These are phyloP conservation scores for Nematostella vectensis DNA, from an alignment of 92 coral and sea anemone species.

Conservation along the genomic window DNA sequence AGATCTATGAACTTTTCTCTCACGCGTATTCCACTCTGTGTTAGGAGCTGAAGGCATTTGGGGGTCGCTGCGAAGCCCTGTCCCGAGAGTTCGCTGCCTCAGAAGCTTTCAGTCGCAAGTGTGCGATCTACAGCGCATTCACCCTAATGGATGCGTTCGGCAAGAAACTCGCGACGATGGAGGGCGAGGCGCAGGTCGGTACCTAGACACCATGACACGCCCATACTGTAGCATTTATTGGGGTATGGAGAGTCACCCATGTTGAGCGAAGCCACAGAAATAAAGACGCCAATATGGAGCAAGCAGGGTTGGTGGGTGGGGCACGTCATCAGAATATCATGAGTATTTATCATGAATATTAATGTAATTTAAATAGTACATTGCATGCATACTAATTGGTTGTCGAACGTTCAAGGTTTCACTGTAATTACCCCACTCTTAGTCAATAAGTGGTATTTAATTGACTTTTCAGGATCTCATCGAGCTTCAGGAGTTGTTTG, in stretches of 20 bases:
- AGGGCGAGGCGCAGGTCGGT: conserved; percentile 88
- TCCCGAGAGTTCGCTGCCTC: conserved; percentile 84
- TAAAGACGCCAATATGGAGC: not conserved
- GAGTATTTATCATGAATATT: too few relatives aligned
- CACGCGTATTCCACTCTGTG: too few relatives aligned
- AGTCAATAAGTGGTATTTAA: too few relatives aligned
- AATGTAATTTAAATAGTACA: too few relatives aligned
- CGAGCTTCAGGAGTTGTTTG: conserved; percentile 91
- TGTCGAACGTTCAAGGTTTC: too few relatives aligned
- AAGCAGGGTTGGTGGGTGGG: not conserved
- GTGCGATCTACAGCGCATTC: conserved; percentile 85
- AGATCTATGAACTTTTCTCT: too few relatives aligned
- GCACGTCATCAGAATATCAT: not conserved
- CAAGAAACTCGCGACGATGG: conserved; percentile 70
- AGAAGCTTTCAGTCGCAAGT: conserved; percentile 80
- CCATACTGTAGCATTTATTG: not conserved
- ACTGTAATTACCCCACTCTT: too few relatives aligned
- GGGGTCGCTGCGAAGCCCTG: conserved; percentile 90
- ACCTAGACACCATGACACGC: not conserved
- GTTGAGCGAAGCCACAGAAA: not conserved
- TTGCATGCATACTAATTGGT: too few relatives aligned
- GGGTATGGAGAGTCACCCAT: not conserved
- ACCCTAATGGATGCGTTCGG: conserved; percentile 81
- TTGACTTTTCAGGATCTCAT: conserved; percentile 62
- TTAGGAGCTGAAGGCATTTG: conserved; percentile 93